A percentile compares a stretch with the other conserved stretches of the same genome.
These are phyloP conservation scores for Microctonus brassicae DNA, from an alignment of 2,888 invertebrate genomes.

Conservation along the genomic window DNA sequence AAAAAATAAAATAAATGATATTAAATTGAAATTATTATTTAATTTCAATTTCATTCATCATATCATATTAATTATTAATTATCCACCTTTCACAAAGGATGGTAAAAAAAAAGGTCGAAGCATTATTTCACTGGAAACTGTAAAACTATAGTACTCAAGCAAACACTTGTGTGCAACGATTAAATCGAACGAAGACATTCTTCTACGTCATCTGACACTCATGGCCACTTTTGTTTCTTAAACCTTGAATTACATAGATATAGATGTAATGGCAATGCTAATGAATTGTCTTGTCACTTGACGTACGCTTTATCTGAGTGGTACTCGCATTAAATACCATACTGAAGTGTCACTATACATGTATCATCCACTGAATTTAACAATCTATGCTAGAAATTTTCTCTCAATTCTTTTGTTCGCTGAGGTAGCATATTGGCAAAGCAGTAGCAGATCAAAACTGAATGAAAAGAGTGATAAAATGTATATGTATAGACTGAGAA, in stretches of 20 bases:
- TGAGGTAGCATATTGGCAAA: neutral
- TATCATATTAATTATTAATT: too few relatives aligned
- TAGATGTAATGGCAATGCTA: slow-evolving; percentile 33
- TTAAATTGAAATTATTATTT: too few relatives aligned
- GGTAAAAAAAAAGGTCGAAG: too few relatives aligned
- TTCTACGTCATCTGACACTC: neutral
- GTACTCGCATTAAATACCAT: slow-evolving; percentile 45
- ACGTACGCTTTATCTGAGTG: slow-evolving; percentile 39
- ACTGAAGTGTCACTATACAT: slow-evolving; percentile 32
- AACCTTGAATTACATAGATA: neutral
- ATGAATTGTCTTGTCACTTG: slow-evolving; percentile 42
- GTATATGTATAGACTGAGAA: slow-evolving; percentile 6
- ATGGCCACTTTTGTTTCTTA: slow-evolving; percentile 11
- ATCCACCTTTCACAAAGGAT: too few relatives aligned
- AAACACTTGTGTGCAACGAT: neutral
- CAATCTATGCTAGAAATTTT: neutral
- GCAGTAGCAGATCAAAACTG: neutral
- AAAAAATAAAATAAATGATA: too few relatives aligned
- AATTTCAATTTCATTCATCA: too few relatives aligned
- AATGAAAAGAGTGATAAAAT: slow-evolving; percentile 5
- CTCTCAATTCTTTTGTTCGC: slow-evolving; percentile 6
- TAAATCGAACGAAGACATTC: slow-evolving; percentile 8
- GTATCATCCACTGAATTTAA: neutral
- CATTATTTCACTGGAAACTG: too few relatives aligned
- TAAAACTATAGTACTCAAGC: too few relatives aligned